Conservation (phyloP, 1,140 invertebrate genomes). For the Musca domestica region DNA sequence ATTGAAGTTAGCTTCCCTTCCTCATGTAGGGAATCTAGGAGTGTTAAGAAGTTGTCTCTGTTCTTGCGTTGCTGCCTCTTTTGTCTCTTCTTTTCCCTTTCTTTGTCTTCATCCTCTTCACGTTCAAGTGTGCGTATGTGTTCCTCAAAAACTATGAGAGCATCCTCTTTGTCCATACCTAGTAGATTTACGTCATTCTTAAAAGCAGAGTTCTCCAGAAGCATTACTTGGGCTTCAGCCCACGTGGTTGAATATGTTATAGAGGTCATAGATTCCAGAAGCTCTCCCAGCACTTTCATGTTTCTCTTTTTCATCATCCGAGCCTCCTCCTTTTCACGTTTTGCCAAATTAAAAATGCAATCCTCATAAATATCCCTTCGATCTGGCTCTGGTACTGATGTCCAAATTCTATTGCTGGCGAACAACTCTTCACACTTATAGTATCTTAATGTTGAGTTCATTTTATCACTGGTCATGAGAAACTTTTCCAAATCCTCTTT, state of each 20-base stretch:
- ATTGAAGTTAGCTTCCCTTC: conserved; percentile 96
- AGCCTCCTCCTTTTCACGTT: conserved; percentile 94
- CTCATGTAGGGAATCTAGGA: conserved; percentile 92
- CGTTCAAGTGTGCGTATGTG: conserved; percentile 92
- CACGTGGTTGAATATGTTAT: conserved; percentile 93
- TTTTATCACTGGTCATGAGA: conserved; percentile 82
- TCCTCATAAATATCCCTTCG: conserved; percentile 96
- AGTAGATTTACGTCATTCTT: conserved; percentile 92
- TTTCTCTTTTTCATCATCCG: conserved; percentile 92
- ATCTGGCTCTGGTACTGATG: conserved; percentile 85
- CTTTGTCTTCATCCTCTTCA: conserved; percentile 87
- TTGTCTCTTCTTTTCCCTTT: conserved; percentile 79
- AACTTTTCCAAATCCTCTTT: conserved; percentile 97
- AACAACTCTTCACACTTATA: conserved; percentile 88
- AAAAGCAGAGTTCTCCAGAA: conserved; percentile 90
- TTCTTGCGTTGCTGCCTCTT: conserved; percentile 92
- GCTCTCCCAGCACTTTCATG: conserved; percentile 78
- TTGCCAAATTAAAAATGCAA: conserved; percentile 88
- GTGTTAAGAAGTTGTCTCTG: conserved; percentile 81
- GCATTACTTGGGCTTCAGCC: conserved; percentile 94
- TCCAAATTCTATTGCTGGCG: conserved; percentile 82
- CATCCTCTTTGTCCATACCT: conserved; percentile 97
- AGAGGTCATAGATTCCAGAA: conserved; percentile 72
- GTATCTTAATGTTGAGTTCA: conserved; percentile 89
- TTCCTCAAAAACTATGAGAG: conserved; percentile 93